Evolutionary conservation across 2,888 invertebrate genomes (phyloP).

Genomic region (Phyto melanocephala): DNA sequence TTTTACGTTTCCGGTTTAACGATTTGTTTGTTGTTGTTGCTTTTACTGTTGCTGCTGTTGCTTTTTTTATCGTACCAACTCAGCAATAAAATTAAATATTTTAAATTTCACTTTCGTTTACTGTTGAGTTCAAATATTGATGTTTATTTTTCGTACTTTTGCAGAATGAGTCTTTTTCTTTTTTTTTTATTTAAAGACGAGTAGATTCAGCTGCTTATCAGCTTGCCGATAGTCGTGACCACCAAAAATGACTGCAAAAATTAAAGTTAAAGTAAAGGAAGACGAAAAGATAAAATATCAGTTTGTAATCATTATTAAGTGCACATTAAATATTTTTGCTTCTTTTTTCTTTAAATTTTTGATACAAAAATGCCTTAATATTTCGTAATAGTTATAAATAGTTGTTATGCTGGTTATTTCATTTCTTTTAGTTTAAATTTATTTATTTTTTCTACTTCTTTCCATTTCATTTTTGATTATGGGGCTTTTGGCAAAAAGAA

Average conservation of each 20-base stretch:
- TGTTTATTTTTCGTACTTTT: slow-evolving; percentile 11
- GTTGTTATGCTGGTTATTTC: slow-evolving; percentile 63
- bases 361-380: slow-evolving; percentile 56
- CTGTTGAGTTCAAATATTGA: slow-evolving; percentile 33
- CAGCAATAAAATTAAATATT: slow-evolving; percentile 14
- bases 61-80: slow-evolving; percentile 26
- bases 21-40: slow-evolving; percentile 34
- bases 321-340: slow-evolving; percentile 49
- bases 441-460: slow-evolving; percentile 25
- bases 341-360: background rate
- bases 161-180: slow-evolving; percentile 14
- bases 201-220: slow-evolving; percentile 25
- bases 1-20: slow-evolving; percentile 65
- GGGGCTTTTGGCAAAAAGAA: slow-evolving; percentile 63
- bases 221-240: slow-evolving; percentile 48
- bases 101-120: slow-evolving; percentile 59
- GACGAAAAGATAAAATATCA: slow-evolving; percentile 36
- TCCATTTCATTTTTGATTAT: slow-evolving; percentile 61
- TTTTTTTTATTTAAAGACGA: slow-evolving; percentile 1
- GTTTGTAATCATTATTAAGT: slow-evolving; percentile 62
- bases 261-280: slow-evolving; percentile 2
- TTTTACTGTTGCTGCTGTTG: background rate
- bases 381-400: slow-evolving; percentile 67
- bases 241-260: slow-evolving; percentile 44
- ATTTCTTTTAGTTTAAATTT: slow-evolving; percentile 64